Base-by-base conservation (phyloP, 37 sponge, comb jelly and placozoan genomes). In the Sycon ciliatum region DNA sequence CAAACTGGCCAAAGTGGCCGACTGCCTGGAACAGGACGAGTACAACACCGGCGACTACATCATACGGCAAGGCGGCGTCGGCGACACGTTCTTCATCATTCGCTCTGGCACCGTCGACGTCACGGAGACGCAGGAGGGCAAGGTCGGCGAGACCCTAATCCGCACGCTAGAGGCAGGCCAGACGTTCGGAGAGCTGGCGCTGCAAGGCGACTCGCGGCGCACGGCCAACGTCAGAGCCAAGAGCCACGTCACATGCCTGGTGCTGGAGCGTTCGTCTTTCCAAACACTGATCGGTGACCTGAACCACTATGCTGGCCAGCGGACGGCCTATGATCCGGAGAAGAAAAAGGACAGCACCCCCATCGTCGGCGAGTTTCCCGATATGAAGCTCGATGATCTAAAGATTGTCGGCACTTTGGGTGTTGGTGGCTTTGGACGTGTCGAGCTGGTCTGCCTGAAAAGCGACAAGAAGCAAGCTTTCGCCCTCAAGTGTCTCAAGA, bases 41-140 rank as follows among this genome's bases (percentile, higher is more conserved):
- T 95, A 87, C 69, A 42, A 75, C 28, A 61, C 85, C 29, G 86
- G 84, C 0, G 98, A 96, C 66, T 92, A 89, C 83, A 89, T 96
- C 49, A 83, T 96, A 34, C 70, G 93, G 11, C 90, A 96, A 39
- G 93, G 98, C 16, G 75, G 83, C 0, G 75, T 81, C 49, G 98
- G 98, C 13, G 98, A 96, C 53, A 88, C 93, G 22, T 96, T 96
- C 87, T 96, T 85, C 74, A 96, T 96, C 52, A 96, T 96, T 74
- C 87, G 79, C 32, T 82, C 58, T 31, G 98, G 98, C 7, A 78
- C n/a, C n/a, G n/a, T n/a, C n/a, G n/a, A n/a, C n/a, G n/a, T n/a
- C n/a, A n/a, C 3, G 36, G 52, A 24, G 72, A 56, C 16, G 55
- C 72, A 2, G 72, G 57, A 13, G 55, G 55, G 20, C 57, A 56